Evolutionary conservation across 92 coral and sea anemone genomes (phyloP).

Genomic region (Paramuricea clavata): DNA sequence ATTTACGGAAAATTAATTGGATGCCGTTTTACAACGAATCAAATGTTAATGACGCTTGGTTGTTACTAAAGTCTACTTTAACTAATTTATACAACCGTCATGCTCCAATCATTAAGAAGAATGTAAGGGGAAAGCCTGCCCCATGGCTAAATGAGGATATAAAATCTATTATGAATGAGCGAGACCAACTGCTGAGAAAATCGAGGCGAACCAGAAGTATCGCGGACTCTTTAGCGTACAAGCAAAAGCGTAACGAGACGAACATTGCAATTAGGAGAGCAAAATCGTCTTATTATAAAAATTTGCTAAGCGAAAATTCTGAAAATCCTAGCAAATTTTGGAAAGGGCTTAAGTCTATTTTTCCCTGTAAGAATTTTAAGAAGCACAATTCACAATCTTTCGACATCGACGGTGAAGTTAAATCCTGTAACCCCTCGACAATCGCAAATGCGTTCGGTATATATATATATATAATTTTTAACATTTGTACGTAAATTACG

Average conservation of each 20-base stretch:
- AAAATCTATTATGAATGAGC: slow-evolving; percentile 10
- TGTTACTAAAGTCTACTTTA: background rate
- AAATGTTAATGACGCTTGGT: slow-evolving; percentile 35
- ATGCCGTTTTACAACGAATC: slow-evolving; percentile 19
- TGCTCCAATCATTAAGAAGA: slow-evolving; percentile 31
- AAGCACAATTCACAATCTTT: slow-evolving; percentile 36
- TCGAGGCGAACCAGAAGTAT: slow-evolving; percentile 17
- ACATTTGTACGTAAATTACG: too few relatives aligned
- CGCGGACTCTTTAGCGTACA: slow-evolving; percentile 12
- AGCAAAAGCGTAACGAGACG: slow-evolving; percentile 15
- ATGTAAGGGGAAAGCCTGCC: slow-evolving; percentile 23
- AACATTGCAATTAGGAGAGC: slow-evolving; percentile 28
- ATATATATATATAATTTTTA: too few relatives aligned
- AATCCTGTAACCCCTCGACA: too few relatives aligned
- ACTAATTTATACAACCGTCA: slow-evolving; percentile 8
- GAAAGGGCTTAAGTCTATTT: slow-evolving; percentile 17
- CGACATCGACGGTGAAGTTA: too few relatives aligned
- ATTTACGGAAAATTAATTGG: slow-evolving; percentile 3
- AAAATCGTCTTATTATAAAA: slow-evolving; percentile 34
- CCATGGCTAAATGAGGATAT: slow-evolving; percentile 25
- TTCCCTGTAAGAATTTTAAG: background rate
- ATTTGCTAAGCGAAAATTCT: slow-evolving; percentile 11
- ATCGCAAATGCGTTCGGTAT: slow-evolving; percentile 14
- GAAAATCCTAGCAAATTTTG: slow-evolving; percentile 18
- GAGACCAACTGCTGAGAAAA: slow-evolving; percentile 14